These are phyloP conservation scores for Gephyroberyx darwinii DNA, from an alignment of 2,797 vertebrate species.

Conservation along the genomic window DNA sequence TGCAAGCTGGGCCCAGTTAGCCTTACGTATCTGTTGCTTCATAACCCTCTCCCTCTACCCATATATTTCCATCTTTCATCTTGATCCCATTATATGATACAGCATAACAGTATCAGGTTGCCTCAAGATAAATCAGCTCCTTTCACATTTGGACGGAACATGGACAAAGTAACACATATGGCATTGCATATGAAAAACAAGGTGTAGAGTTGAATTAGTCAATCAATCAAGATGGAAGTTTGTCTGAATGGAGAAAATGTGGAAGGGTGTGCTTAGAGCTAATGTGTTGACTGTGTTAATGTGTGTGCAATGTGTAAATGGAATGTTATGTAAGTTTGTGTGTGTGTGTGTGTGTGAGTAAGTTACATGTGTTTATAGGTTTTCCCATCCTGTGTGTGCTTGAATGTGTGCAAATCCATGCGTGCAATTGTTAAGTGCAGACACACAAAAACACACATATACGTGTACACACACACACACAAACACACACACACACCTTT, in stretches of 20 bases:
- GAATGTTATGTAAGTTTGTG: constrained; percentile 27
- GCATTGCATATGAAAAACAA: constrained; percentile 69
- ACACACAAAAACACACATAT: too few species aligned
- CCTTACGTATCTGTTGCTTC: constrained; percentile 66
- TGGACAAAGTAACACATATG: constrained; percentile 71
- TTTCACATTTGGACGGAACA: constrained; percentile 66
- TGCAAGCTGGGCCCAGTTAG: constrained; percentile 70
- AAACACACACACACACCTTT: constrained; percentile 14
- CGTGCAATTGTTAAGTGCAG: background rate
- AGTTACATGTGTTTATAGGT: constrained; percentile 18
- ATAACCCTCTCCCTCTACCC: constrained; percentile 55
- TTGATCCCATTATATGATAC: constrained; percentile 74
- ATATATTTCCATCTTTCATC: constrained; percentile 72
- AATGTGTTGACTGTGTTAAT: constrained; percentile 41
- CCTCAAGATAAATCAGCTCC: constrained; percentile 73
- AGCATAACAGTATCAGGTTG: constrained; percentile 75
- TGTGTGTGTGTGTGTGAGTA: background rate
- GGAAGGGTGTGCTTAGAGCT: constrained; percentile 41
- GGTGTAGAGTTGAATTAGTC: constrained; percentile 57
- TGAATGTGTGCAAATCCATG: constrained; percentile 1
- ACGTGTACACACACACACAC: background rate
- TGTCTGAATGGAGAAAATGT: constrained; percentile 43
- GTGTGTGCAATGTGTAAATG: constrained; percentile 17
- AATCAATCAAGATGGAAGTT: constrained; percentile 38
- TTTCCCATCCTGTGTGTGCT: background rate